Evolutionary conservation across 92 coral and sea anemone species (phyloP).

Genomic region (Chrysogorgia sp.): DNA sequence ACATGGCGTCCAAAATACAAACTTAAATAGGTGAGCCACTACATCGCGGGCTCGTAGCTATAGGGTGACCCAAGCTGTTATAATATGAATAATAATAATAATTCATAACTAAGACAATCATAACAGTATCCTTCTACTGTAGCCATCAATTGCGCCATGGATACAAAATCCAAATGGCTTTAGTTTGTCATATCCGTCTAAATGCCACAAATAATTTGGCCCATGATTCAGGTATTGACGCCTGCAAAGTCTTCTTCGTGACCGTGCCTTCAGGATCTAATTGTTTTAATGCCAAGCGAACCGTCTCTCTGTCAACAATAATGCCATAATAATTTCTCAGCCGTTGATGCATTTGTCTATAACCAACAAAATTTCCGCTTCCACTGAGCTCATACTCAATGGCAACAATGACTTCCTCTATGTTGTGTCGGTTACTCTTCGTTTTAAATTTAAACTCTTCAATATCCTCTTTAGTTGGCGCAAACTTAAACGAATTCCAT

Average conservation of each 20-base stretch:
- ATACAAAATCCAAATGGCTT: conserved; percentile 49
- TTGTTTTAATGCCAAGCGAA: conserved; percentile 13
- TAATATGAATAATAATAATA: too few relatives aligned
- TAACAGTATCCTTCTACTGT: conserved; percentile 32
- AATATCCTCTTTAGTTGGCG: conserved; percentile 64
- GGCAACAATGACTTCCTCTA: conserved; percentile 26
- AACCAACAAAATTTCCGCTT: conserved; percentile 59
- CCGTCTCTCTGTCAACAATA: conserved; percentile 46
- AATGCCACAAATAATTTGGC: conserved; percentile 51
- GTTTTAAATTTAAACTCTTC: conserved; percentile 28
- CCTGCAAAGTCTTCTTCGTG: conserved; percentile 22
- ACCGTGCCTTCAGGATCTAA: conserved; percentile 20
- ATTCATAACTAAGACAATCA: too few relatives aligned
- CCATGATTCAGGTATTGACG: conserved; percentile 30
- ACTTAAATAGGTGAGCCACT: too few relatives aligned
- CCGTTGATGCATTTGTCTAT: conserved; percentile 67
- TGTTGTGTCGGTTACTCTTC: conserved; percentile 40
- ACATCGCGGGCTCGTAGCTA: too few relatives aligned
- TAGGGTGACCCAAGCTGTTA: too few relatives aligned
- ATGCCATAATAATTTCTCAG: conserved; percentile 34
- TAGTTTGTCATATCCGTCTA: conserved; percentile 53
- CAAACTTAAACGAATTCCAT: conserved; percentile 64
- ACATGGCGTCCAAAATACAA: too few relatives aligned
- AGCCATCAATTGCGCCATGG: conserved; percentile 55
- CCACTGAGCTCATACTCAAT: conserved; percentile 56